Percentiles rank a stretch among this genome's conserved stretches.
Evolutionary conservation across 2,888 invertebrate species (phyloP).

Genomic region (Mesorhabditis spiculigera): DNA sequence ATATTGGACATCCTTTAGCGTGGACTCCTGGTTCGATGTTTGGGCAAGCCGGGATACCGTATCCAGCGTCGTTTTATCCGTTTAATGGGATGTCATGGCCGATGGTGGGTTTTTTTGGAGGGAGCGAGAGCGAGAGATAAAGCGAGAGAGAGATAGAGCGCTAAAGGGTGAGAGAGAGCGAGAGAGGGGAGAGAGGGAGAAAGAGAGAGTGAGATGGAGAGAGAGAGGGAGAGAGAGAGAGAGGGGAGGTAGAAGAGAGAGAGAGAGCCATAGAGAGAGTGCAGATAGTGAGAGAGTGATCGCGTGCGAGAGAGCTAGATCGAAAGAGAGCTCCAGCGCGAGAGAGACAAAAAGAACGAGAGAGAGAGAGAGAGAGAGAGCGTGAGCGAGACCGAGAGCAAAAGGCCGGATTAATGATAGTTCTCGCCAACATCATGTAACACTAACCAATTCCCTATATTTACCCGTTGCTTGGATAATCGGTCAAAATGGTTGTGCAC

Average conservation of each 20-base stretch:
- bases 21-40: background rate
- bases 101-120: background rate
- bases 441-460: no score
- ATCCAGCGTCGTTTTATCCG: no score
- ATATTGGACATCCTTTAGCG: background rate
- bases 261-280: constrained; percentile 7
- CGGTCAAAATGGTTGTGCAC: no score
- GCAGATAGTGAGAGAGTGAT: background rate
- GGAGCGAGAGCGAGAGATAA: no score
- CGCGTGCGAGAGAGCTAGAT: constrained; percentile 7
- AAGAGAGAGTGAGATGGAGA: no score
- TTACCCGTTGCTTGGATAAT: no score
- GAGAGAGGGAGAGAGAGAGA: no score
- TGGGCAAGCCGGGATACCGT: no score
- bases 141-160: no score
- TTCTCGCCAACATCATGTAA: no score
- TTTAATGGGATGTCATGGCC: background rate
- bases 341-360: constrained; percentile 9
- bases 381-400: constrained; percentile 9
- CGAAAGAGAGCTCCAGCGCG: constrained; percentile 9
- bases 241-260: no score
- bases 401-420: background rate
- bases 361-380: constrained; percentile 13
- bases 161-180: no score
- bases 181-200: constrained; percentile 9